phyloP scores from a whole-genome alignment of 2,797 vertebrate genomes.

The Trichosurus vulpecula region DNA sequence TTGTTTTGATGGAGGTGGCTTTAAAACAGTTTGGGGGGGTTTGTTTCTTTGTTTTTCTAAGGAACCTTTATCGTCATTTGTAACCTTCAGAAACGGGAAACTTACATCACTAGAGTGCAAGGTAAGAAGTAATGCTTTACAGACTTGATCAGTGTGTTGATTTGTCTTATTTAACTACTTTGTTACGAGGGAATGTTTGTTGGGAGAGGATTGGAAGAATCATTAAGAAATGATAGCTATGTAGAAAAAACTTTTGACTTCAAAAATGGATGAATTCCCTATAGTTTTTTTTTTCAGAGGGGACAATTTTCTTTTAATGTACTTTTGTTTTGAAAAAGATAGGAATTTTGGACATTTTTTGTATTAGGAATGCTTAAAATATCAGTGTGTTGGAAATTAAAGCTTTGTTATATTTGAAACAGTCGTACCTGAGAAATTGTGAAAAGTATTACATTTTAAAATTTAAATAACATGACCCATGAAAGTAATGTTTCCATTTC shows the following conservation, averaged over 20 bases:
- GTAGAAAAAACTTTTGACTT: neutral
- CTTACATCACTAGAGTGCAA: constrained; percentile 58
- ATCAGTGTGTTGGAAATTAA: neutral
- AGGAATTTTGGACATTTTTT: neutral
- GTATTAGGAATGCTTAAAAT: neutral
- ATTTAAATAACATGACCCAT: neutral
- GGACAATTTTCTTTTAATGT: neutral
- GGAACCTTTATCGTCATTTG: constrained; percentile 92
- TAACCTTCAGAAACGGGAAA: constrained; percentile 75
- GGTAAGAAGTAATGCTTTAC: constrained; percentile 81
- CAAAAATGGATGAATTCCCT: constrained; percentile 18
- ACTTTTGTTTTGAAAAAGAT: neutral
- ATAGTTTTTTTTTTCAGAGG: neutral
- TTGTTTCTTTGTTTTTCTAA: constrained; percentile 74
- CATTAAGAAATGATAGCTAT: neutral
- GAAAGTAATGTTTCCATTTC: neutral
- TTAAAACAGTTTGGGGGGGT: constrained; percentile 14
- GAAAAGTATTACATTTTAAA: neutral
- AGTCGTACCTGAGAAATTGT: neutral
- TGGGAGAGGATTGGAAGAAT: neutral
- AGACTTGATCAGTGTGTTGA: neutral
- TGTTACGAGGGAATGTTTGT: neutral
- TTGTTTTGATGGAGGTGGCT: constrained; percentile 17
- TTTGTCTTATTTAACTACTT: neutral
- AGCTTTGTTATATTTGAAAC: neutral